phyloP scores from a whole-genome alignment of 1,140 invertebrate genomes.

The Leptoteleia sp. region DNA sequence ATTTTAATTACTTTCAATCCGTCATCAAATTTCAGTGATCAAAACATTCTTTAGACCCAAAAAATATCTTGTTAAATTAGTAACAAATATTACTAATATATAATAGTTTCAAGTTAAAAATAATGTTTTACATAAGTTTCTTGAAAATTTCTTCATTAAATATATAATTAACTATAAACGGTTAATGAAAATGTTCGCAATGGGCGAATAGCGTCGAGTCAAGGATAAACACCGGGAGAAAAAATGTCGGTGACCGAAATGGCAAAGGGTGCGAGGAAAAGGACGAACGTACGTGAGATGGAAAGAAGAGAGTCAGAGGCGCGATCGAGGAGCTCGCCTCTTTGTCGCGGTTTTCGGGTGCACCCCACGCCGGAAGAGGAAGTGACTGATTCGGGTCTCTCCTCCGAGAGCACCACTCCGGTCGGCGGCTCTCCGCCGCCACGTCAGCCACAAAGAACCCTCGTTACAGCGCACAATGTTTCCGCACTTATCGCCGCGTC shows the following conservation, averaged over 20 bases:
- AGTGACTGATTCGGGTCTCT: conserved; percentile 76
- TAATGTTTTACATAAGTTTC: no score
- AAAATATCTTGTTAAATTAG: no score
- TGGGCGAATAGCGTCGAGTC: no score
- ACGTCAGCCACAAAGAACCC: conserved; percentile 66
- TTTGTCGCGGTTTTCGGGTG: conserved; percentile 20
- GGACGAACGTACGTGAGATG: conserved; percentile 25
- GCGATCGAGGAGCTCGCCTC: conserved; percentile 3
- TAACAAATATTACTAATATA: no score
- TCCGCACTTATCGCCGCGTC: conserved; percentile 66
- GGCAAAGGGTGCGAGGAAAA: conserved; percentile 57
- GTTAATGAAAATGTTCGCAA: no score
- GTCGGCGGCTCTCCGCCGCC: conserved; percentile 76
- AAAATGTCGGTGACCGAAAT: conserved; percentile 45
- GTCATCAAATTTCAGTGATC: no score
- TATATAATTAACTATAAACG: no score
- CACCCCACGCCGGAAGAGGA: conserved; percentile 66
- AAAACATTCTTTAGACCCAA: no score
- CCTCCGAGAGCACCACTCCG: conserved; percentile 78
- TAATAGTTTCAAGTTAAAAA: no score
- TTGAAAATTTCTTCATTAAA: no score
- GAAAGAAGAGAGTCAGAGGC: conserved; percentile 7
- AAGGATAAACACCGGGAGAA: no score
- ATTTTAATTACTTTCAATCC: no score
- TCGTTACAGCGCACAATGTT: conserved; percentile 51